Evolutionary conservation across 2,888 invertebrate genomes (phyloP).

Genomic region (Synergus umbraculus): DNA sequence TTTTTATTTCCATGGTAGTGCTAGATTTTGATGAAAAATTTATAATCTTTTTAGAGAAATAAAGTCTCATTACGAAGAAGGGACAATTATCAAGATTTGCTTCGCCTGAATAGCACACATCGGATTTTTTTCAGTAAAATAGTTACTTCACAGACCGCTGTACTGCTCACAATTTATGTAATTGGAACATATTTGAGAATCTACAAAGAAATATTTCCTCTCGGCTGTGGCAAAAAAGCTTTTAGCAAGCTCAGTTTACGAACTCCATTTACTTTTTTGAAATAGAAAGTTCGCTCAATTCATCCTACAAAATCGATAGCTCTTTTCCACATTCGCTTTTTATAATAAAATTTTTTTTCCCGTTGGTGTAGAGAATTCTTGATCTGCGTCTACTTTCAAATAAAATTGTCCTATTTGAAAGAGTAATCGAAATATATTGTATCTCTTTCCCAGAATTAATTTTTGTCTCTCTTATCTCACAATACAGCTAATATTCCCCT

Average conservation of each 20-base stretch:
- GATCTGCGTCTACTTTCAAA: background rate
- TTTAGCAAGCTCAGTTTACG: conserved; percentile 21
- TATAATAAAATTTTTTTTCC: conserved; percentile 1
- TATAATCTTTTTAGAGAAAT: background rate
- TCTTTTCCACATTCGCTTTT: background rate
- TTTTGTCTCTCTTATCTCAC: background rate
- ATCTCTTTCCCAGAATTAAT: too few relatives aligned
- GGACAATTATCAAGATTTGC: background rate
- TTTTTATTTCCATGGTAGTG: background rate
- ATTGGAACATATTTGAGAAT: conserved; percentile 33
- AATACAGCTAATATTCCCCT: conserved; percentile 11
- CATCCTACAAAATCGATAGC: conserved; percentile 4
- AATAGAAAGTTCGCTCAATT: background rate
- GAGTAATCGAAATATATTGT: background rate
- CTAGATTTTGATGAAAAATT: background rate
- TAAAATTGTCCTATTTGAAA: background rate
- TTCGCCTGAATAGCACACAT: background rate
- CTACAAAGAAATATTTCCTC: conserved; percentile 26
- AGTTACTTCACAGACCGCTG: conserved; percentile 23
- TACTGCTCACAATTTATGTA: conserved; percentile 2
- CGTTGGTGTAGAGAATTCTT: background rate
- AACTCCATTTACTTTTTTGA: conserved; percentile 13
- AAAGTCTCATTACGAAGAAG: background rate
- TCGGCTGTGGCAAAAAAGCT: conserved; percentile 20
- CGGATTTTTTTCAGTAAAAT: conserved; percentile 17